Evolutionary conservation across 1,140 invertebrate species (phyloP).

Genomic region (Calephelis nemesis): DNA sequence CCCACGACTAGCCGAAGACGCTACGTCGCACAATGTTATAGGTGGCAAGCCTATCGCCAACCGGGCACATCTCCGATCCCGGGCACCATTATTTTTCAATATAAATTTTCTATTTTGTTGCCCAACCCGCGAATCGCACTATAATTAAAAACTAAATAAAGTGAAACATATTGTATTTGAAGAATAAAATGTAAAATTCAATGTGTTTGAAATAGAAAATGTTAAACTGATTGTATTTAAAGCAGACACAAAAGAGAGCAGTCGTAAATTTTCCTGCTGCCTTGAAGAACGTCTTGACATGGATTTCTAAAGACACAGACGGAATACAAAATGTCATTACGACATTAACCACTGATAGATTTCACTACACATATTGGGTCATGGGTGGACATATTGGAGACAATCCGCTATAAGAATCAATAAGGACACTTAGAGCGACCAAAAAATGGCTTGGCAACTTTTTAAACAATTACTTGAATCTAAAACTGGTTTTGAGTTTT

Average conservation of each 20-base stretch:
- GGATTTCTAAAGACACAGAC: constrained; percentile 67
- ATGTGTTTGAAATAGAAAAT: constrained; percentile 6
- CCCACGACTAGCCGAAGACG: too few relatives aligned
- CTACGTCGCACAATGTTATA: too few relatives aligned
- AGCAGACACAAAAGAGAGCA: constrained; percentile 26
- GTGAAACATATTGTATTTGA: neutral
- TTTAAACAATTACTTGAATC: too few relatives aligned
- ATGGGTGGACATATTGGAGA: constrained; percentile 59
- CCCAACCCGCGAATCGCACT: neutral
- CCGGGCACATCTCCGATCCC: too few relatives aligned
- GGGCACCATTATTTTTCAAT: too few relatives aligned
- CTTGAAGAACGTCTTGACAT: constrained; percentile 72
- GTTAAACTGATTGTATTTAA: constrained; percentile 1
- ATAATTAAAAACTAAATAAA: neutral
- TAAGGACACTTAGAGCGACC: constrained; percentile 28
- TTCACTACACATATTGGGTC: constrained; percentile 75
- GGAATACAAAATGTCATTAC: constrained; percentile 72
- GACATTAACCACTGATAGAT: constrained; percentile 65
- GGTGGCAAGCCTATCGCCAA: too few relatives aligned
- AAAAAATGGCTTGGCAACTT: neutral
- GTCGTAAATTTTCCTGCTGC: constrained; percentile 68
- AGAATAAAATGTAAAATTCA: constrained; percentile 1
- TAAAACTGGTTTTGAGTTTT: too few relatives aligned
- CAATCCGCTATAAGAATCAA: constrained; percentile 45
- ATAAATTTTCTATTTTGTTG: too few relatives aligned